Conservation (phyloP, 2,797 vertebrate genomes). For the Neosilurus hyrtlii region DNA sequence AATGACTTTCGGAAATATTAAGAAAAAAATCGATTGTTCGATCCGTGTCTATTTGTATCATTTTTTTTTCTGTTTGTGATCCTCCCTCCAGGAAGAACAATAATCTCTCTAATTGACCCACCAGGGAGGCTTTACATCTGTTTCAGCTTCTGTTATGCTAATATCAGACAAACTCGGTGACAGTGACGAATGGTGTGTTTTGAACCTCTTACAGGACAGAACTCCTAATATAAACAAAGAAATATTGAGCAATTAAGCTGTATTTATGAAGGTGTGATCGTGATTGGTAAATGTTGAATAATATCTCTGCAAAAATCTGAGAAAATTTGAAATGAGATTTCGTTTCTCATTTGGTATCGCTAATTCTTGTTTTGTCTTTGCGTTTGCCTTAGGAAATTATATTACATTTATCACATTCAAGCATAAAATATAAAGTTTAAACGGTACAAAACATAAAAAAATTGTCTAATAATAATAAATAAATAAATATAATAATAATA, state of each 20-base stretch:
- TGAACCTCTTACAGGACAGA: conserved; percentile 36
- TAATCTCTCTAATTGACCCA: conserved; percentile 99
- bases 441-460: too few relatives aligned
- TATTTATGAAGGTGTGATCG: not conserved
- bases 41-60: conserved; percentile 86
- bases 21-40: conserved; percentile 88
- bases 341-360: not conserved
- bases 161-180: conserved; percentile 64
- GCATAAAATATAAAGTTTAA: too few relatives aligned
- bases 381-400: too few relatives aligned
- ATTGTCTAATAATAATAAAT: not conserved
- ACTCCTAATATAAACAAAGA: conserved; percentile 36
- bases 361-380: not conserved
- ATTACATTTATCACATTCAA: too few relatives aligned
- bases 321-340: not conserved
- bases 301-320: not conserved
- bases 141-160: conserved; percentile 84
- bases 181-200: conserved; percentile 45
- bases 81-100: conserved; percentile 97
- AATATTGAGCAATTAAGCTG: not conserved
- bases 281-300: conserved; percentile 2
- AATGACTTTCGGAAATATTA: conserved; percentile 19
- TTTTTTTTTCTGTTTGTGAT: conserved; percentile 84
- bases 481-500: not conserved
- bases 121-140: conserved; percentile 97